Conservation (phyloP, 1,140 invertebrate species). For the Procambarus virginalis region DNA sequence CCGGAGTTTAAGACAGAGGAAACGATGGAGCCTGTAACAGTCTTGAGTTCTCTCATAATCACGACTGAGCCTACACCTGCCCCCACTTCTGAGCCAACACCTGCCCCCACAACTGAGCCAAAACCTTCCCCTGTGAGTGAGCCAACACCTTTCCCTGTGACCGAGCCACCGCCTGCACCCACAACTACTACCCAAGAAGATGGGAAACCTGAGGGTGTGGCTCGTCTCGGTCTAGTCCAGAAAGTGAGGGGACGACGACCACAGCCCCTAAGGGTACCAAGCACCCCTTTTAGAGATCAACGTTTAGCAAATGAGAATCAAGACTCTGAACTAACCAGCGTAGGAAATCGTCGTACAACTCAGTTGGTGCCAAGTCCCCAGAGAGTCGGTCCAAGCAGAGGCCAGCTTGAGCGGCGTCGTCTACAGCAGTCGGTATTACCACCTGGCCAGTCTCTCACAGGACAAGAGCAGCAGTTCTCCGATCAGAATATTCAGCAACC, state of each 20-base stretch:
- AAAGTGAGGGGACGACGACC: neutral
- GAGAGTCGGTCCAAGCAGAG: neutral
- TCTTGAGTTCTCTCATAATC: neutral
- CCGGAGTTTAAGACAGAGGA: constrained; percentile 22
- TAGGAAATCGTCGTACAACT: neutral
- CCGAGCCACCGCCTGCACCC: neutral
- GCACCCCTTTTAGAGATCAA: neutral
- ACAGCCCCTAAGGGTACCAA: neutral
- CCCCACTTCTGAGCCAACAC: too few relatives aligned
- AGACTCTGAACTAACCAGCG: too few relatives aligned
- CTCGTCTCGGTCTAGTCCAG: neutral
- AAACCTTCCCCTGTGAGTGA: neutral
- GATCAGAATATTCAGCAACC: neutral
- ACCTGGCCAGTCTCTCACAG: neutral
- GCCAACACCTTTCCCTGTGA: neutral
- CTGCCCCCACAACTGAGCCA: too few relatives aligned
- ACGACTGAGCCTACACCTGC: too few relatives aligned
- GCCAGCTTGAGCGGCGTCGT: neutral
- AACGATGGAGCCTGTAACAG: constrained; percentile 15
- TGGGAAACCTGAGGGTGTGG: neutral
- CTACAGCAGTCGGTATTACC: neutral
- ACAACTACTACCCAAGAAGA: neutral
- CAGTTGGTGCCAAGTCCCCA: neutral
- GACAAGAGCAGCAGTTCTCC: neutral
- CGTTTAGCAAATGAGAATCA: neutral